Evolutionary conservation across 1,140 invertebrate species (phyloP), one percentile per base, ranked within the genome.

Genomic region (Acromyrmex echinatior): DNA sequence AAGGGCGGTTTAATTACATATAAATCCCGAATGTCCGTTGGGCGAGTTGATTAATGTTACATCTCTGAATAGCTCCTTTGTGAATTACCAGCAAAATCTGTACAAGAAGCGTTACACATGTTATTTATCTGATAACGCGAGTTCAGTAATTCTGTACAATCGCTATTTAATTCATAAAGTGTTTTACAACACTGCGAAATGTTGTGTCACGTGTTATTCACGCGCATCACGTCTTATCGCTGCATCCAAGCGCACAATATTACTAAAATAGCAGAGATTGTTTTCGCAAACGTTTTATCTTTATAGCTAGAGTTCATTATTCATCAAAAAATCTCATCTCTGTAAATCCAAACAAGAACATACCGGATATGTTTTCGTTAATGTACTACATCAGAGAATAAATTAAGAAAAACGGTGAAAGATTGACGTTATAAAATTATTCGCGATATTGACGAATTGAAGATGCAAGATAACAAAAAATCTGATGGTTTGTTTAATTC

Each of bases 101-200:
- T 21, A 35, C n/a, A 51, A 51, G 60, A 62, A 76, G 25, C 31
- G 12, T 35, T 62, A 74, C 18, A 56, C n/a, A 3, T 53, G 45
- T 80, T 81, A 80, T 58, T 73, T 82, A 74, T 76, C 16, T 31
- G 65, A 74, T 25, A 39, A 62, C 45, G 56, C 56, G 39, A 60
- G 35, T 82, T 6, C 53, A 74, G 39, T 49, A 66, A 65, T 60
- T 62, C 31, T 21, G 4, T 18, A 49, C 21, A 60, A n/a, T 73
- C 66, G 73, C 63, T 79, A 68, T 71, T 77, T 86, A 89, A 88
- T 89, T 86, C 60, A 86, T 39, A 89, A 76, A 56, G 31, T 45
- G 51, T 79, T 86, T 49, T 28, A 28, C 18, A 63, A 79, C n/a
- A 49, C 16, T 35, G 3, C 12, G 39, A 86, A 79, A 74, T 56